phyloP scores from a whole-genome alignment of 2,888 invertebrate genomes.

The Drosophila infuscata region DNA sequence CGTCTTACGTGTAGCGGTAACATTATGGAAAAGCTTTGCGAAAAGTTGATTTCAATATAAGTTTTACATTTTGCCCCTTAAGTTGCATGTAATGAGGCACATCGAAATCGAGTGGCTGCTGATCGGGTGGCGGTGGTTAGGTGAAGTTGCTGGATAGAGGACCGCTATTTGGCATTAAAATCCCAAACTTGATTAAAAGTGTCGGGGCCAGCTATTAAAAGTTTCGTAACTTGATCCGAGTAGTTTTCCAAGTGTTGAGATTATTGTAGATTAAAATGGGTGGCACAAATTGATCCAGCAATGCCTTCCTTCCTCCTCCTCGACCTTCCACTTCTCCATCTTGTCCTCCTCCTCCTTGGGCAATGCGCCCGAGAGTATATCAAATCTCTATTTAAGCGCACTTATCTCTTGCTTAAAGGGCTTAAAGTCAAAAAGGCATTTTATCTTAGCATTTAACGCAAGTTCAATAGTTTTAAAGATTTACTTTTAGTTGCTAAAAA shows the following conservation, averaged over 20 bases:
- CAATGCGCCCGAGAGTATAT: not conserved
- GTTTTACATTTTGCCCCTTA: conserved; percentile 66
- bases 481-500: not conserved
- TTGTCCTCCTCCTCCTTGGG: not conserved
- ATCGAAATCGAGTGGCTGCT: conserved; percentile 15
- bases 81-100: conserved; percentile 57
- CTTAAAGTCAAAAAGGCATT: not conserved
- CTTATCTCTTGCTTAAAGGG: conserved; percentile 2
- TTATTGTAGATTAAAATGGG: conserved; percentile 33
- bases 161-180: conserved; percentile 47
- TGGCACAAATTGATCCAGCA: conserved; percentile 30
- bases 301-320: not conserved
- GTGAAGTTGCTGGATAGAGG: not conserved
- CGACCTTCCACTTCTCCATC: not conserved
- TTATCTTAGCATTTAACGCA: not conserved
- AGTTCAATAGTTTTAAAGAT: not conserved
- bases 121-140: not conserved
- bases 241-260: conserved; percentile 48
- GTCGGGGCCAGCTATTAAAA: conserved; percentile 50
- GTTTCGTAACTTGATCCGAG: conserved; percentile 38
- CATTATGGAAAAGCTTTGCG: conserved; percentile 55
- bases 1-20: conserved; percentile 15
- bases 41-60: conserved; percentile 72
- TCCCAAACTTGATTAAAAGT: conserved; percentile 63
- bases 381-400: not conserved